A percentile compares a stretch with the other conserved stretches of the same genome.
These are phyloP conservation scores for Halcyon malimbica DNA, from an alignment of 2,113 vertebrate species.

Conservation along the genomic window DNA sequence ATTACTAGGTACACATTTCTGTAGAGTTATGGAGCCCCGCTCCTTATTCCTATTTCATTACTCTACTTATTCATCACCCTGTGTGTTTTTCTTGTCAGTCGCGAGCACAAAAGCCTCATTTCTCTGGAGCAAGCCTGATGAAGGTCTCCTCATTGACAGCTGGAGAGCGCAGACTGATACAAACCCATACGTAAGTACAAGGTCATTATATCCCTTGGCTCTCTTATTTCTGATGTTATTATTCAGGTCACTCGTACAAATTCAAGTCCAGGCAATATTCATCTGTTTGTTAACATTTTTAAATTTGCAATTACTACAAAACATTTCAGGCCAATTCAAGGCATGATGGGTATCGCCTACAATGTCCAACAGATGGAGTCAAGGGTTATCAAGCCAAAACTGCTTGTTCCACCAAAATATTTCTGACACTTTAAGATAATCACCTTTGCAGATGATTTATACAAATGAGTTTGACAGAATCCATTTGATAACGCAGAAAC, in stretches of 20 bases:
- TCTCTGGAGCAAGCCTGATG: background rate
- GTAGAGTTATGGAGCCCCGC: rapidly evolving
- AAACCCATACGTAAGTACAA: rapidly evolving
- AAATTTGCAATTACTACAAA: background rate
- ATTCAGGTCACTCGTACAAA: background rate
- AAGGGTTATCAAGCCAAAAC: background rate
- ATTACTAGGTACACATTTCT: background rate
- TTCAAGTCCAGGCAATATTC: background rate
- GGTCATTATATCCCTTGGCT: background rate
- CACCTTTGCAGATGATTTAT: background rate
- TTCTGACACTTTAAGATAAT: background rate
- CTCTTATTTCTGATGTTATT: background rate
- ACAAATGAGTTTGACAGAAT: background rate
- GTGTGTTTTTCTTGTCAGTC: background rate
- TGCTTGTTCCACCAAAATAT: background rate
- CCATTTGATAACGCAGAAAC: background rate
- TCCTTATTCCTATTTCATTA: background rate
- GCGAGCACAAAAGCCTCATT: background rate
- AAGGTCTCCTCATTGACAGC: background rate
- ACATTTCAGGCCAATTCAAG: background rate
- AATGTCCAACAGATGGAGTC: background rate
- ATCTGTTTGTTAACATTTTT: background rate
- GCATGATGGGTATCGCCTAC: background rate
- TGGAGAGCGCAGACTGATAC: background rate
- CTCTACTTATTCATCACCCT: background rate